Percentiles rank a stretch among this genome's conserved stretches.
These are phyloP conservation scores for Ennomos quercinarius DNA, from an alignment of 2,888 invertebrate species.

Conservation along the genomic window DNA sequence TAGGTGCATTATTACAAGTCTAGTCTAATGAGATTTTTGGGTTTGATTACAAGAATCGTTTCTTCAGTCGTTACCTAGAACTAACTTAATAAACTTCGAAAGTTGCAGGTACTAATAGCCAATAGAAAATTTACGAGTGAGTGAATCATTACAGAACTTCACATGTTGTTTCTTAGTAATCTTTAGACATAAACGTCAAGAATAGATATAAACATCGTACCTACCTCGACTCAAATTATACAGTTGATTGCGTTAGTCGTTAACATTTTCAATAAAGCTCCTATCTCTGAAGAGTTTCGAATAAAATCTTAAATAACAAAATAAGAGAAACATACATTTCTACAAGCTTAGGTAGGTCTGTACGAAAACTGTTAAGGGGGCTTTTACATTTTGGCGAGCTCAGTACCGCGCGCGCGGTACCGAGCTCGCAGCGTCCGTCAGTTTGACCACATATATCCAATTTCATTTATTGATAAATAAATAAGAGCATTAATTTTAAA, in stretches of 20 bases:
- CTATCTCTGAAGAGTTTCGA: conserved; percentile 2
- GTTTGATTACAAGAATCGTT: conserved; percentile 49
- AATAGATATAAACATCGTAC: conserved; percentile 17
- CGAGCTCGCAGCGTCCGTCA: too few species aligned
- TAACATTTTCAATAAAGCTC: conserved; percentile 8
- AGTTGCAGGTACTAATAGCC: conserved; percentile 19
- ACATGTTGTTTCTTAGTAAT: conserved; percentile 21
- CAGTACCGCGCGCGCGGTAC: too few species aligned
- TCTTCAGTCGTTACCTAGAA: conserved; percentile 15
- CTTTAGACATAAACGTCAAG: conserved; percentile 22
- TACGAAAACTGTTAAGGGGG: neutral
- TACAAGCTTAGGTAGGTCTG: neutral
- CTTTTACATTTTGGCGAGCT: too few species aligned
- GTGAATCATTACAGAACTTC: conserved; percentile 28
- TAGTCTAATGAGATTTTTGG: conserved; percentile 54
- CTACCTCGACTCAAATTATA: neutral
- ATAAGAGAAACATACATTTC: conserved; percentile 7
- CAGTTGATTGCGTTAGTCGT: conserved; percentile 13
- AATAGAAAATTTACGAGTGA: conserved; percentile 26
- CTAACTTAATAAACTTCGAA: conserved; percentile 30
- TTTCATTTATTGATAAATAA: too few species aligned
- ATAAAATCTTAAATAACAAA: conserved; percentile 5
- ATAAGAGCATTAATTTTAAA: too few species aligned
- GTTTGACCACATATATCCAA: too few species aligned
- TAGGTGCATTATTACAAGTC: conserved; percentile 51